Conservation (phyloP, 2,888 invertebrate genomes). For the Scaeva pyrastri region DNA sequence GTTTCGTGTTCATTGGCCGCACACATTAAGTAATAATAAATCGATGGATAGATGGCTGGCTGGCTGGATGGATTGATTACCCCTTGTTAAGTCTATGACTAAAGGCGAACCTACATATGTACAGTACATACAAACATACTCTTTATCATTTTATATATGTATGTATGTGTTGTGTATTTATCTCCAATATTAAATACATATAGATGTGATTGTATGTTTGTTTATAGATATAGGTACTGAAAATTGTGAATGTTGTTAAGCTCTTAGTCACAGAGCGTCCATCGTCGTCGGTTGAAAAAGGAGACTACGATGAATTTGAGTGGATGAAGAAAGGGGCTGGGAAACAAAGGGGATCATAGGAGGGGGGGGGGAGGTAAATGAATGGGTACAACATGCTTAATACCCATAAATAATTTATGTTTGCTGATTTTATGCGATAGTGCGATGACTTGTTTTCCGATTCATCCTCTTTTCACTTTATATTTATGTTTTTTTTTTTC, state of each 20-base stretch:
- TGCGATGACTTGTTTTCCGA: constrained; percentile 64
- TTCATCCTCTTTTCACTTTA: constrained; percentile 31
- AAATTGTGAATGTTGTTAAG: constrained; percentile 1
- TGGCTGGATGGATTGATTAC: constrained; percentile 60
- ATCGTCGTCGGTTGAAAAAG: not conserved
- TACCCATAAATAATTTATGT: constrained; percentile 67
- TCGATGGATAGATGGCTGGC: constrained; percentile 59
- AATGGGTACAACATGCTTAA: constrained; percentile 14
- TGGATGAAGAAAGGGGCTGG: not conserved
- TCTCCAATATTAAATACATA: no score
- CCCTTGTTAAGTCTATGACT: constrained; percentile 56
- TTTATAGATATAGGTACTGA: not conserved
- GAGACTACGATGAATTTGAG: not conserved
- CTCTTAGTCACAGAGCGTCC: constrained; percentile 33
- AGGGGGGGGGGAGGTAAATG: not conserved
- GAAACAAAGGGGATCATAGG: no score
- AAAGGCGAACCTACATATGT: not conserved
- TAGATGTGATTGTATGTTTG: no score
- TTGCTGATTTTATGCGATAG: constrained; percentile 68
- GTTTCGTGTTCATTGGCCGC: constrained; percentile 29
- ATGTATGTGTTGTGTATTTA: not conserved
- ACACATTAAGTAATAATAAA: constrained; percentile 71
- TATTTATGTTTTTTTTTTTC: constrained; percentile 8
- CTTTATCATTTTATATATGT: not conserved
- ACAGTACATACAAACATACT: no score